These are phyloP conservation scores for Sternotherus odoratus DNA, from an alignment of 2,797 vertebrate genomes.

Conservation along the genomic window DNA sequence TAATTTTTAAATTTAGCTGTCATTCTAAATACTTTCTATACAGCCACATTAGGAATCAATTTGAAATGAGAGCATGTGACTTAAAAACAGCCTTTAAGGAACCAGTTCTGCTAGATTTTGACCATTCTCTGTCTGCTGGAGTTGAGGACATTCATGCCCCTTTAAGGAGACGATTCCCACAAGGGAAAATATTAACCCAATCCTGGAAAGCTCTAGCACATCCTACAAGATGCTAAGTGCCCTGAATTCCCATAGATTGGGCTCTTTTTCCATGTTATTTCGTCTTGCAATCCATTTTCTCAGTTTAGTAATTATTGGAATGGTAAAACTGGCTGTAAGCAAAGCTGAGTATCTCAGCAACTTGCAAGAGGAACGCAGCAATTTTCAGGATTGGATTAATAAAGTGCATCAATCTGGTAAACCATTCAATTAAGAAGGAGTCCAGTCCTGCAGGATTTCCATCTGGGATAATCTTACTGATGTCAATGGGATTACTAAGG, in stretches of 20 bases:
- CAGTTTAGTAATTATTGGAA: neutral
- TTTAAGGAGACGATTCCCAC: fast-evolving
- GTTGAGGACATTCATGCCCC: neutral
- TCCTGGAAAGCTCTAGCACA: slow-evolving; percentile 32
- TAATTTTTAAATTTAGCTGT: neutral
- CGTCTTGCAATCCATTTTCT: fast-evolving
- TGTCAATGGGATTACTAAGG: neutral
- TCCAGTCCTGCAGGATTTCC: neutral
- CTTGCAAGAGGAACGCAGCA: neutral
- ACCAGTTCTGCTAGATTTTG: neutral
- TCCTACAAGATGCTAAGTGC: slow-evolving; percentile 47
- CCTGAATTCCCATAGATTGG: neutral
- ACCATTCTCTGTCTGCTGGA: neutral
- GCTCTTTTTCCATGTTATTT: fast-evolving
- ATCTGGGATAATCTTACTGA: fast-evolving
- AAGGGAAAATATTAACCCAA: fast-evolving
- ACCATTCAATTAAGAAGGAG: neutral
- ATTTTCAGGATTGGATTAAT: neutral
- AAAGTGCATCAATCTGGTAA: neutral
- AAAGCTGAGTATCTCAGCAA: neutral
- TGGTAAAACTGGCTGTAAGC: neutral
- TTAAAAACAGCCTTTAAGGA: neutral
- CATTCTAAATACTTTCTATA: neutral
- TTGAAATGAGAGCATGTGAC: neutral
- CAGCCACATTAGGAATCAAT: neutral